Base-by-base conservation (phyloP, 2,113 vertebrate genomes). In the Puntigrus tetrazona region DNA sequence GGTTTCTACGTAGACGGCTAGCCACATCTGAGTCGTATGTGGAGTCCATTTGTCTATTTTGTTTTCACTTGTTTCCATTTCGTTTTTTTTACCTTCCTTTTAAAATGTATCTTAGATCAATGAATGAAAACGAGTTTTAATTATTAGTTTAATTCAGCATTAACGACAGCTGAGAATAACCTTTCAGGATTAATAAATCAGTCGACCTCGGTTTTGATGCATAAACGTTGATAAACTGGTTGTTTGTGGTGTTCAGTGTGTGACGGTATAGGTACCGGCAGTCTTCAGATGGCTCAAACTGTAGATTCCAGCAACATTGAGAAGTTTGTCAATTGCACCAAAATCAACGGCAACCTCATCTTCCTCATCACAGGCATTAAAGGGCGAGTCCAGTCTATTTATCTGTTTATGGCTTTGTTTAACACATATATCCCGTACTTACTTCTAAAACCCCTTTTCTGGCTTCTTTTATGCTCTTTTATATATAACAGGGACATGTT, bases 311-410 rank as follows among this genome's bases (percentile, higher is more conserved):
- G 96, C 92, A 99, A 99, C 89, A 98, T 99, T 3, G 95, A 98
- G 87, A 97, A 95, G 87, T 99, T 99, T 87, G 92, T 98, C 87
- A 99, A 99, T 94, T 99, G 98, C 87, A 99, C 98, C 85, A 99
- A 99, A 92, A 99, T 99, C 95, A 99, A 99, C 55, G 98, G 98
- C 85, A 99, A 99, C 91, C 95, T 99, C 80, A 97, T 98, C 91
- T 98, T 99, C 91, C 97, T 99, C 74, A 96, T 99, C 82, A 99
- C 97, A 3, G 98, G 98, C 20, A 99, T 99, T 87, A 97, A 98
- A 85, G 98, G 98, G 98, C 99, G 76, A 94, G 97, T 92, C 7
- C 29, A 14, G 18, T 22, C 50, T 55, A 6, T 29, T 4, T 31
- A 18, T 25, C 16, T 78, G 0, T 4, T 36, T 61, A 20, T 31